phyloP scores from a whole-genome alignment of 2,888 invertebrate genomes.

The Parthenolecanium corni region DNA sequence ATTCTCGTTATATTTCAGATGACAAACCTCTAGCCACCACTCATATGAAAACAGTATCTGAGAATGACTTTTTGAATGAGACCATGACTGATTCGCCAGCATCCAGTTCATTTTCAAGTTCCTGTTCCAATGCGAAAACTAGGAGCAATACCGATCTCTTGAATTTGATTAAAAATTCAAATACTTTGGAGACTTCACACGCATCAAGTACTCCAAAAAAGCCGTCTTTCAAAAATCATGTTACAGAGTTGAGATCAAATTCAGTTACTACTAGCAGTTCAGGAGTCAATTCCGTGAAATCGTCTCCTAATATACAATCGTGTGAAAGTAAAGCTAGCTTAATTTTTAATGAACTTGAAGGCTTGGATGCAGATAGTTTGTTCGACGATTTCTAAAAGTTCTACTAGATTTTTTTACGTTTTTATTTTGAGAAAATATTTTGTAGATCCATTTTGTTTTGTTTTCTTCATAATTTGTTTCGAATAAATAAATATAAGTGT shows the following conservation, averaged over 20 bases:
- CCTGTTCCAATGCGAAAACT: too few relatives aligned
- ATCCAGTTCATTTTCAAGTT: too few relatives aligned
- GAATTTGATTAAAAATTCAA: too few relatives aligned
- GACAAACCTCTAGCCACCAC: neutral
- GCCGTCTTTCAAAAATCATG: too few relatives aligned
- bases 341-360: constrained; percentile 31
- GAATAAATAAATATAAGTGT: neutral
- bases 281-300: too few relatives aligned
- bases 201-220: too few relatives aligned
- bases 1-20: neutral
- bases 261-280: too few relatives aligned
- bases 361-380: constrained; percentile 33
- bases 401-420: neutral
- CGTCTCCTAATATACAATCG: too few relatives aligned
- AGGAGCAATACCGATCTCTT: too few relatives aligned
- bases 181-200: too few relatives aligned
- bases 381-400: constrained; percentile 32
- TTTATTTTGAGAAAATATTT: constrained; percentile 3
- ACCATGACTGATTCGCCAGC: neutral
- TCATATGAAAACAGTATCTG: neutral
- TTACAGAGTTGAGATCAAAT: too few relatives aligned
- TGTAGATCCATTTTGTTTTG: neutral
- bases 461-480: neutral
- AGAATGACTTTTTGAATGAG: neutral
- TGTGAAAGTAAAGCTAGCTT: neutral